Conservation (phyloP, 2,888 invertebrate genomes). For the Euproctis similis region DNA sequence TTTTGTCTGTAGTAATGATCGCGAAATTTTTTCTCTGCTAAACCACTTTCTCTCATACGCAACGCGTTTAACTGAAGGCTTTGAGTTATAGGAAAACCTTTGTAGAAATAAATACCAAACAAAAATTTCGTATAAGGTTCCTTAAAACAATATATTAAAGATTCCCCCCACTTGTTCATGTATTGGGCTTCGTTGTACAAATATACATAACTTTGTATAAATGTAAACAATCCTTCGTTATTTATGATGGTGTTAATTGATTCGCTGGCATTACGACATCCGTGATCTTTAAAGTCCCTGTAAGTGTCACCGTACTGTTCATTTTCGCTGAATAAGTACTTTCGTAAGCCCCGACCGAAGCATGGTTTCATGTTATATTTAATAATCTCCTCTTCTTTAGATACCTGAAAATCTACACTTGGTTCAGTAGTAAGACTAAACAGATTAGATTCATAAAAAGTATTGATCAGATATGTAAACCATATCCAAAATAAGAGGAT, state of each 20-base stretch:
- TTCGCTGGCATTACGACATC: conserved; percentile 8
- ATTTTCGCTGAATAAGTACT: conserved; percentile 10
- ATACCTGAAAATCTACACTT: conserved; percentile 28
- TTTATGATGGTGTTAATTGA: conserved; percentile 1
- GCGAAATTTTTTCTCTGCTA: conserved; percentile 8
- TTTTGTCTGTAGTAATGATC: conserved; percentile 6
- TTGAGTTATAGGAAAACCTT: conserved; percentile 16
- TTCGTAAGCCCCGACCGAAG: conserved; percentile 27
- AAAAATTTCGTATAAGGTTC: too few species aligned
- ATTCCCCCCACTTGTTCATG: too few species aligned
- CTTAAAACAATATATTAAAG: too few species aligned
- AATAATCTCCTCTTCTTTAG: conserved; percentile 23
- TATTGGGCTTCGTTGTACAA: too few species aligned
- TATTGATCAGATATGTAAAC: conserved; percentile 29
- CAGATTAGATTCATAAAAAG: conserved; percentile 28
- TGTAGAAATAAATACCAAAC: conserved; percentile 11
- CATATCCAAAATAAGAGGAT: conserved; percentile 27
- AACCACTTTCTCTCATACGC: conserved; percentile 15
- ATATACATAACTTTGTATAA: conserved; percentile 1
- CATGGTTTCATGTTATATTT: conserved; percentile 34
- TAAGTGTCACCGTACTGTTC: neutral
- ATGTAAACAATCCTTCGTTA: conserved; percentile 1
- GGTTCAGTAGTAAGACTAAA: conserved; percentile 31
- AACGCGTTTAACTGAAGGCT: conserved; percentile 9
- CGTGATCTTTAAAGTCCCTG: conserved; percentile 3